phyloP scores from a whole-genome alignment of 2,113 vertebrate species.

The Callospermophilus lateralis region DNA sequence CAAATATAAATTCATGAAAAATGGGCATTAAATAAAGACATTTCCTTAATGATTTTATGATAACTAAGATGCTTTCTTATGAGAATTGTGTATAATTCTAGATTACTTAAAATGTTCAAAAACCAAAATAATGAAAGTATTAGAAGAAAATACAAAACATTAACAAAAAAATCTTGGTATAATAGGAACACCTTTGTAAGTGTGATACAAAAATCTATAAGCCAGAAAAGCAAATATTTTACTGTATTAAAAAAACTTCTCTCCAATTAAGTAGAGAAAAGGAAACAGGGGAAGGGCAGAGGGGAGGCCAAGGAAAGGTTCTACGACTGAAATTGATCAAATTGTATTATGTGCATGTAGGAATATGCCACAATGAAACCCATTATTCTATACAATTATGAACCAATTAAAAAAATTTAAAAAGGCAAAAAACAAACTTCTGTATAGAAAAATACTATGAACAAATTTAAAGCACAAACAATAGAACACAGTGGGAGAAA shows the following conservation, averaged over 20 bases:
- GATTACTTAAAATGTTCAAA: neutral
- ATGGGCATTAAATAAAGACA: neutral
- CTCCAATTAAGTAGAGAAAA: too few species aligned
- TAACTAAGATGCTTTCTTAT: neutral
- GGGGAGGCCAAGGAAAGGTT: too few species aligned
- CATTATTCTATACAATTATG: too few species aligned
- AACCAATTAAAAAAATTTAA: too few species aligned
- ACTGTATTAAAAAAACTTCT: neutral
- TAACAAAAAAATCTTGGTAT: neutral
- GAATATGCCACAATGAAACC: too few species aligned
- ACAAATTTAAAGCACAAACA: neutral
- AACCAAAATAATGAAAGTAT: neutral
- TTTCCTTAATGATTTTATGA: neutral
- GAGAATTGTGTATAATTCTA: conserved; percentile 20
- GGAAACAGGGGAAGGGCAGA: too few species aligned
- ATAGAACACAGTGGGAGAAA: neutral
- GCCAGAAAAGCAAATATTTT: conserved; percentile 22
- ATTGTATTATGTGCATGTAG: too few species aligned
- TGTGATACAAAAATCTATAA: neutral
- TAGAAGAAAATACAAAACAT: conserved; percentile 21
- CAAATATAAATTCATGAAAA: neutral
- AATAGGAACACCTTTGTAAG: neutral
- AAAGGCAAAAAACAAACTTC: neutral
- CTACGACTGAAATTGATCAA: too few species aligned
- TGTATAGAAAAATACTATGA: neutral